phyloP scores from a whole-genome alignment of 2,888 invertebrate species.

The Baronia brevicornis region DNA sequence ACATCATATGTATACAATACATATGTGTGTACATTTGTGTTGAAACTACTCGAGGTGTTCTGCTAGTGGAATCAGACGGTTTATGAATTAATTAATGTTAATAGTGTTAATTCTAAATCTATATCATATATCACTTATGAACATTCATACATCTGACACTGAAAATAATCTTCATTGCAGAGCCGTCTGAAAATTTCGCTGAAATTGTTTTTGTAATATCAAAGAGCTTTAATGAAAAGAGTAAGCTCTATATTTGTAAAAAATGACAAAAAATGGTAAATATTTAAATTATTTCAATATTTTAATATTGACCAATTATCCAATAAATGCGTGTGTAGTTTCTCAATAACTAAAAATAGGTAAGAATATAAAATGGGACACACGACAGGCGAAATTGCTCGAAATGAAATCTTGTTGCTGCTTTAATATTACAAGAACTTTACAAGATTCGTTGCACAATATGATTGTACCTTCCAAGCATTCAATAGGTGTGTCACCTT shows the following conservation, averaged over 20 bases:
- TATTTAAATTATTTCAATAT: slow-evolving; percentile 10
- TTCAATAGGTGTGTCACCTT: slow-evolving; percentile 73
- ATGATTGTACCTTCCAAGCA: slow-evolving; percentile 74
- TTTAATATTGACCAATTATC: slow-evolving; percentile 14
- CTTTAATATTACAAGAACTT: slow-evolving; percentile 75
- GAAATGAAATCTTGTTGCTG: slow-evolving; percentile 67
- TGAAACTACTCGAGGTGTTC: too few species aligned
- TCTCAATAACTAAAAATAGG: slow-evolving; percentile 54
- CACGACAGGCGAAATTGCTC: slow-evolving; percentile 67
- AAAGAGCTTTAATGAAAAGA: slow-evolving; percentile 52
- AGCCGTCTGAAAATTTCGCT: slow-evolving; percentile 70
- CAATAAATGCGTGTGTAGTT: slow-evolving; percentile 62
- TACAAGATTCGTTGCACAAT: slow-evolving; percentile 76
- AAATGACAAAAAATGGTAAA: too few species aligned
- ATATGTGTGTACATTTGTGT: too few species aligned
- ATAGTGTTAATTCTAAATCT: slow-evolving; percentile 69
- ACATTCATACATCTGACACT: slow-evolving; percentile 71
- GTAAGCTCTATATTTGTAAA: slow-evolving; percentile 14
- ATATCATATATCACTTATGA: slow-evolving; percentile 61
- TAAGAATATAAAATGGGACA: slow-evolving; percentile 62
- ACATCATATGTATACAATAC: too few species aligned
- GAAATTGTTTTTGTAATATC: slow-evolving; percentile 72
- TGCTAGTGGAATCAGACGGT: slow-evolving; percentile 39
- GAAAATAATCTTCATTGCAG: slow-evolving; percentile 67
- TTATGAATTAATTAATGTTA: slow-evolving; percentile 57